A percentile compares a stretch with the other conserved stretches of the same genome.
Evolutionary conservation across 2,888 invertebrate species (phyloP).

Genomic region (Cotesia congregata): DNA sequence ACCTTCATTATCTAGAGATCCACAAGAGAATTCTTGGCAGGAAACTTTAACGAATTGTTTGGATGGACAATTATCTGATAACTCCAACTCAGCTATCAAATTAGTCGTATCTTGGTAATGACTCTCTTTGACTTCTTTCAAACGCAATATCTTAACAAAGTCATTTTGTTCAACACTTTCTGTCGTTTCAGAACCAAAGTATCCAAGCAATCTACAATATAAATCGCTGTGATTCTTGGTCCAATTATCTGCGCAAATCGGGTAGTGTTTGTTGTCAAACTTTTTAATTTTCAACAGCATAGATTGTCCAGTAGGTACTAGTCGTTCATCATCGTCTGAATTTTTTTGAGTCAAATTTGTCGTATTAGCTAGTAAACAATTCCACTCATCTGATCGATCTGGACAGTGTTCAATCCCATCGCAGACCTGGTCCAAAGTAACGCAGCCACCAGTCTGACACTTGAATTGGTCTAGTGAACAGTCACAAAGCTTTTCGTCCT

Average conservation of each 20-base stretch:
- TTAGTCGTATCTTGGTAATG: slow-evolving; percentile 50
- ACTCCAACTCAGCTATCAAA: slow-evolving; percentile 71
- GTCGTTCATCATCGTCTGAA: slow-evolving; percentile 43
- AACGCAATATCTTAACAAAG: slow-evolving; percentile 67
- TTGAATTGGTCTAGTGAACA: slow-evolving; percentile 74
- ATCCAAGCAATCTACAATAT: slow-evolving; percentile 74
- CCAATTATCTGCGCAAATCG: slow-evolving; percentile 74
- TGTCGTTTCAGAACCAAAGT: slow-evolving; percentile 69
- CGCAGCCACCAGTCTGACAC: slow-evolving; percentile 75
- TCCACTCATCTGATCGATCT: slow-evolving; percentile 77
- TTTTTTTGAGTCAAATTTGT: slow-evolving; percentile 51
- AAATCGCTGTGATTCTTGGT: slow-evolving; percentile 72
- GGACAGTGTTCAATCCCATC: slow-evolving; percentile 76
- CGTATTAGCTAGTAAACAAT: slow-evolving; percentile 67
- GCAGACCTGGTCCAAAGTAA: slow-evolving; percentile 71
- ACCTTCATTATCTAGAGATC: slow-evolving; percentile 61
- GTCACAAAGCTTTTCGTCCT: slow-evolving; percentile 75
- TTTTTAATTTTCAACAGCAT: slow-evolving; percentile 50
- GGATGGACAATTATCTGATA: slow-evolving; percentile 68
- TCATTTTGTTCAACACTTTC: slow-evolving; percentile 71
- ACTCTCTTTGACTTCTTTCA: slow-evolving; percentile 48
- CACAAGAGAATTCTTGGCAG: slow-evolving; percentile 73
- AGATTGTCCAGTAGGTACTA: slow-evolving; percentile 41
- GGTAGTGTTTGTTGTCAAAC: slow-evolving; percentile 64
- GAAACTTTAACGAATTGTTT: slow-evolving; percentile 71